phyloP scores from a whole-genome alignment of 2,113 vertebrate genomes.

The Tragelaphus buxtoni region DNA sequence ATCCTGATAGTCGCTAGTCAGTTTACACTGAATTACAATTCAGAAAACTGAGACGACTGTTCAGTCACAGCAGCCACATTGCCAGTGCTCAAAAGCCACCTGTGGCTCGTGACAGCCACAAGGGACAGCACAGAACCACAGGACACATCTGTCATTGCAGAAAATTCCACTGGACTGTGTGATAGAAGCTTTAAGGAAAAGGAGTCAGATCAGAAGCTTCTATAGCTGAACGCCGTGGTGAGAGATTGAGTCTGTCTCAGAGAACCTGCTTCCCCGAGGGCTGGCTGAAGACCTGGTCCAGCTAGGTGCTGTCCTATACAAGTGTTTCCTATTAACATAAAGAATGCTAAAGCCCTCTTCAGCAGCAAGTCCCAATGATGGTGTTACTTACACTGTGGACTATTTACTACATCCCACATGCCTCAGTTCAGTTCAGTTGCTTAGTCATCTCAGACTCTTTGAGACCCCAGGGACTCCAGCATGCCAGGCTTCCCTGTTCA shows the following conservation, averaged over 20 bases:
- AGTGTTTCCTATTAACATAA: neutral
- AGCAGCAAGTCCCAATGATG: neutral
- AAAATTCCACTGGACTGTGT: neutral
- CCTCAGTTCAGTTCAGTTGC: neutral
- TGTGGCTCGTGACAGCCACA: neutral
- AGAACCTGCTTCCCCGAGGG: neutral
- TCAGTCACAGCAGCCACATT: neutral
- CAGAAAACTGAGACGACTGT: neutral
- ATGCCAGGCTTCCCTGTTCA: neutral
- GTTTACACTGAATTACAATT: neutral
- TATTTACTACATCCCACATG: neutral
- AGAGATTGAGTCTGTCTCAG: neutral
- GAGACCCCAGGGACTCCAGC: neutral
- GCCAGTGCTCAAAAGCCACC: neutral
- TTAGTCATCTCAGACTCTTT: neutral
- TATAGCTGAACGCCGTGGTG: neutral
- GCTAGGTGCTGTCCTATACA: neutral
- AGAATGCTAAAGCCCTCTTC: neutral
- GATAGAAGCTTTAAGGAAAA: neutral
- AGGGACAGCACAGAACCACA: neutral
- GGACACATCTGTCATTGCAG: neutral
- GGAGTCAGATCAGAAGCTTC: neutral
- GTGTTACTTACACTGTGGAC: neutral
- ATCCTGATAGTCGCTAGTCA: neutral
- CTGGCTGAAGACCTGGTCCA: neutral